phyloP scores from a whole-genome alignment of 2,797 vertebrate genomes.

The Avahi laniger region DNA sequence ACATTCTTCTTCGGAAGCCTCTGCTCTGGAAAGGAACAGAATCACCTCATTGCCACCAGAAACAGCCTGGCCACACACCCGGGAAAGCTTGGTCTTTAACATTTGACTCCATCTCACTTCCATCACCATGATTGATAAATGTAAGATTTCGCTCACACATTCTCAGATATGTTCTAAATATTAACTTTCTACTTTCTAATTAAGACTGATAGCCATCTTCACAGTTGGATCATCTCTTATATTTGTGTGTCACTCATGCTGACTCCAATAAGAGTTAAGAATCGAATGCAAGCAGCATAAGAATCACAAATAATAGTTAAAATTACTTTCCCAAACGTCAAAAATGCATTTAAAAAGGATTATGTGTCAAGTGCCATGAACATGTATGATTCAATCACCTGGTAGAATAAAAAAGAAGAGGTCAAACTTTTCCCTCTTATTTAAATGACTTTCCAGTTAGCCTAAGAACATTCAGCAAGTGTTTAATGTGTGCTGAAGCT shows the following conservation, averaged over 20 bases:
- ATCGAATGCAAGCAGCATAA: neutral
- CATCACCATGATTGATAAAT: fast-evolving
- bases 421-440: neutral
- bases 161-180: neutral
- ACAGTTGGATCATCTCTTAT: too few relatives aligned
- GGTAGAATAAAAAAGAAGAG: neutral
- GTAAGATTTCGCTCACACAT: neutral
- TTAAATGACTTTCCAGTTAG: neutral
- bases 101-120: neutral
- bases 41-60: fast-evolving
- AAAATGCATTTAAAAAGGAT: neutral
- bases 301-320: neutral
- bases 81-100: neutral
- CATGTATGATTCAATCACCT: neutral
- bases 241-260: neutral
- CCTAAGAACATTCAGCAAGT: neutral
- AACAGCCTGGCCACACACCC: fast-evolving
- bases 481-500: neutral
- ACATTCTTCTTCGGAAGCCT: slow-evolving; percentile 67
- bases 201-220: neutral
- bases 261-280: neutral
- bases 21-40: neutral
- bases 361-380: neutral
- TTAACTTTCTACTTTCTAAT: neutral
- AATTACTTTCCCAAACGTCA: neutral